Evolutionary conservation across 1,140 invertebrate genomes (phyloP).

Genomic region (Bombus impatiens): DNA sequence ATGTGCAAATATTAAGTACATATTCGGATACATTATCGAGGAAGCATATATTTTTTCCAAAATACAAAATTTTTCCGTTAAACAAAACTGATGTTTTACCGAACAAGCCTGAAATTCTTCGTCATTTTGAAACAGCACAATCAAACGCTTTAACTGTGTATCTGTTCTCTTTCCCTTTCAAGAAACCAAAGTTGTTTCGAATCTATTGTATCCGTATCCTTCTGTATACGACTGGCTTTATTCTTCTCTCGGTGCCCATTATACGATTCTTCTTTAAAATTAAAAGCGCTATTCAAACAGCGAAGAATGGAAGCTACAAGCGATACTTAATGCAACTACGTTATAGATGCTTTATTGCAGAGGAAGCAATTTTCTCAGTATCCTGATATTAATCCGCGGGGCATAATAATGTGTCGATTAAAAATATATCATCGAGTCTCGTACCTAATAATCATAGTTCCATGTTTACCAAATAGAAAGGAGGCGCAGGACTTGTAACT

Average conservation of each 20-base stretch:
- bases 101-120: neutral
- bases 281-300: neutral
- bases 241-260: neutral
- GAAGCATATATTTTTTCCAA: neutral
- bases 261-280: constrained; percentile 12
- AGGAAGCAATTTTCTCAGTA: neutral
- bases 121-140: neutral
- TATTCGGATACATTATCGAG: too few relatives aligned
- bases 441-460: constrained; percentile 7
- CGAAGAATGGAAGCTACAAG: neutral
- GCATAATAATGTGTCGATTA: neutral
- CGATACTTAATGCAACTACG: neutral
- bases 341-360: neutral
- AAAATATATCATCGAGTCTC: neutral
- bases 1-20: neutral
- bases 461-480: neutral
- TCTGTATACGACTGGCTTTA: neutral
- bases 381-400: neutral
- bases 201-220: neutral
- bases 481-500: neutral
- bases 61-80: neutral
- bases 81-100: neutral
- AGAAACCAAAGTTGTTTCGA: neutral
- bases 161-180: neutral
- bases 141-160: neutral